Base-by-base conservation (phyloP, 2,113 vertebrate genomes). In the Rhinichthys klamathensis region DNA sequence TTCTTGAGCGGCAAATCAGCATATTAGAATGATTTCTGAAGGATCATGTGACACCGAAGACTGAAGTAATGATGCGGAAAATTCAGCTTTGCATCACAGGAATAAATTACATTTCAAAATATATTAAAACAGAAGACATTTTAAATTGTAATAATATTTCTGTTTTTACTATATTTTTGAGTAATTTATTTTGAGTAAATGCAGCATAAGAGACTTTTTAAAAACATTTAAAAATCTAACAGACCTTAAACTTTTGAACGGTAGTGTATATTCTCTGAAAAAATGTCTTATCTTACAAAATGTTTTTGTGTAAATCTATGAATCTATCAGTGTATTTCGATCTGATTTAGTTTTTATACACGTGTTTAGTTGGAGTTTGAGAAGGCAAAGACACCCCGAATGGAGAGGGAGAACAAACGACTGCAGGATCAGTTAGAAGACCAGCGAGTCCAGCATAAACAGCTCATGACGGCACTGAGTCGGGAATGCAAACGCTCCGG, bases 401-500 rank as follows among this genome's bases (percentile, higher is more conserved):
- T 98, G 90, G 97, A 99, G 80, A 97, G 96, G 60, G 97, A 99
- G 16, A 97, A 97, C 90, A 96, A 96, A 74, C 95, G 96, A 72
- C 91, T 97, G 27, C 95, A 94, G 0, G 95, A 95, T 65, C 97
- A 98, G 93, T 61, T 98, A 80, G 97, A 99, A 51, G 98, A 99
- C 60, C 97, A 98, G 32, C 95, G 97, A 10, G 91, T 95, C 38
- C 96, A 97, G 67, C 97, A 98, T 92, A 98, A 98, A 90, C 97
- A 99, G 78, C 94, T 99, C 3, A 97, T 97, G 3, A 95, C 96
- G 25, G 95, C 97, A 89, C 91, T 99, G 84, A 95, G 97, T 11
- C 95, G 98, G 58, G 98, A 99, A 93, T 98, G 97, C 93, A 98
- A 98, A 91, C 97, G 97, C 85, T 97, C 97, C 72, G 95, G 94